Evolutionary conservation across 37 sponge, comb jelly and placozoan genomes (phyloP).

Genomic region (Oscarella lobularis): DNA sequence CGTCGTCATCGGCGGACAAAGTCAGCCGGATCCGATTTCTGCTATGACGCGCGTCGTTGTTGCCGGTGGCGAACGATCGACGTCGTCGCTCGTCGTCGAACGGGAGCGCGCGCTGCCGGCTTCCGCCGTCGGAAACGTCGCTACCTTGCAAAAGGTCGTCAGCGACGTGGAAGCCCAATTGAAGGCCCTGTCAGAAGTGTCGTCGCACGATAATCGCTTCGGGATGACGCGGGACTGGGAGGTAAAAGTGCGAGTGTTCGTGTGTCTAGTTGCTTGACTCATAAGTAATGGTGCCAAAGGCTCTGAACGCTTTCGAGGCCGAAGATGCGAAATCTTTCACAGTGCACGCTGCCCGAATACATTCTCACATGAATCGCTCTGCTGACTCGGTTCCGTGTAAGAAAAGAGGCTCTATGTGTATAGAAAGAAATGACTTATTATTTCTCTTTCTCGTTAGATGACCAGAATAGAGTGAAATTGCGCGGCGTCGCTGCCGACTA

Average conservation of each 20-base stretch:
- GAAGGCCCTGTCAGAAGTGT: not conserved
- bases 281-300: no score
- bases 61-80: not conserved
- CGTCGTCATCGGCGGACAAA: not conserved
- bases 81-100: not conserved
- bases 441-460: no score
- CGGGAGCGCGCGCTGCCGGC: no score
- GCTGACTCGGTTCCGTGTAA: not conserved
- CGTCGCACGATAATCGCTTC: not conserved
- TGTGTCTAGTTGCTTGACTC: no score
- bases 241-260: not conserved
- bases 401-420: no score
- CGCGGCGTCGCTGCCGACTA: not conserved
- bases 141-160: not conserved
- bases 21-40: not conserved
- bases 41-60: not conserved
- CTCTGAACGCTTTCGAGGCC: not conserved
- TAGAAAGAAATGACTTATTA: no score
- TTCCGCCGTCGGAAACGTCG: not conserved
- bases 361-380: not conserved
- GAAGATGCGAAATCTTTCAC: not conserved
- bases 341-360: not conserved
- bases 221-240: not conserved
- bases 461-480: not conserved
- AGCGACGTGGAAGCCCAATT: not conserved